Evolutionary conservation across 2,888 invertebrate species (phyloP), one percentile per base, ranked within the genome.

Genomic region (Athetis lepigone): DNA sequence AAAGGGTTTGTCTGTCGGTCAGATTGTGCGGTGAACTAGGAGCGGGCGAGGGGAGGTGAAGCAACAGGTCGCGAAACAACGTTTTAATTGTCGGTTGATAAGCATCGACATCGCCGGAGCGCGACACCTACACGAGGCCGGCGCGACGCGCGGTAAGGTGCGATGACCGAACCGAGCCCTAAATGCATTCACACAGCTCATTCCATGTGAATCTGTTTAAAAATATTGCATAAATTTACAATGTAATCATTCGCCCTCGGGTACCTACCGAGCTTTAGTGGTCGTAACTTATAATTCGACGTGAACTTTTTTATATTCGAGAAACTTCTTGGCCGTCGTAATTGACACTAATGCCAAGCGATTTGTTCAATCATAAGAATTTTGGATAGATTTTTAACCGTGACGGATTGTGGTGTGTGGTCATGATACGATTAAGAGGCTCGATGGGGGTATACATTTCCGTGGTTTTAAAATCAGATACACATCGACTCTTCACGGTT

Each of bases 21-120:
- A 81, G 82, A 84, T 82, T 81, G 81, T 82, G 83, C 80, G 79
- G 78, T 80, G 70, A 78, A 76, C 77, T 79, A 82, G 82, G 81
- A 81, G 79, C 73, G 82, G 77, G 68, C 43, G 76, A 79, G 82
- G 87, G 85, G 85, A 82, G 85, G 80, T 82, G 87, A 89, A 87
- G 92, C 94, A 94, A 94, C 94, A 94, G 92, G 94, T 94, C 94
- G 93, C 94, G 90, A 92, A 93, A 92, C 90, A 91, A 91, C 88
- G 88, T 88, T 93, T 92, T 94, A 94, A 94, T 94, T 94, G 93
- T 91, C 80, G 85, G 79, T 83, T 86, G 94, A 94, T 94, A 93
- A 92, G 85, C 89, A 94, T 93, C 94, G 90, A 85, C 91, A 89
- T 89, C 91, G 90, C 80, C 92, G 88, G 87, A 92, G 85, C 93